Evolutionary conservation across 2,797 vertebrate genomes (phyloP).

Genomic region (Danio tinwini): DNA sequence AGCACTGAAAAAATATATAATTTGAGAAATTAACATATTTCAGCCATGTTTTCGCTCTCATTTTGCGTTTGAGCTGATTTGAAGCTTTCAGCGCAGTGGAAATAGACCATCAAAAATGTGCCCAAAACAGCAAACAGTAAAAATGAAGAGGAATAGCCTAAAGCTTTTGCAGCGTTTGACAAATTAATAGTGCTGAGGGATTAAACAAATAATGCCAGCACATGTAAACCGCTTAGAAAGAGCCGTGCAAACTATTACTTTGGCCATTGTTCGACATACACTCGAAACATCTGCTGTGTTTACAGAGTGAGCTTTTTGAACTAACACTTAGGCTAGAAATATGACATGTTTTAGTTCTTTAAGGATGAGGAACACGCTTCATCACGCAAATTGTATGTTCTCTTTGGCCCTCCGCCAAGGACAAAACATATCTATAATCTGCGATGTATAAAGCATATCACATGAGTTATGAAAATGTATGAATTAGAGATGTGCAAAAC

Average conservation of each 20-base stretch:
- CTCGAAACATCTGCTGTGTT: slow-evolving; percentile 47
- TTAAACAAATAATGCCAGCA: slow-evolving; percentile 75
- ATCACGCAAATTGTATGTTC: slow-evolving; percentile 17
- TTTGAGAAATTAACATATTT: slow-evolving; percentile 81
- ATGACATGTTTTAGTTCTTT: slow-evolving; percentile 3
- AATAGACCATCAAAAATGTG: slow-evolving; percentile 92
- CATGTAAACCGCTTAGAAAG: slow-evolving; percentile 74
- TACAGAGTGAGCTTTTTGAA: slow-evolving; percentile 11
- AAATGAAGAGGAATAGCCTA: slow-evolving; percentile 78
- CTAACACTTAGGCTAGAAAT: slow-evolving; percentile 13
- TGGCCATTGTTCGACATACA: slow-evolving; percentile 57
- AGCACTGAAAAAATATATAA: slow-evolving; percentile 67
- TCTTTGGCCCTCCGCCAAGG: slow-evolving; percentile 13
- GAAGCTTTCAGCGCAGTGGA: slow-evolving; percentile 83
- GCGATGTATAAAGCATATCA: slow-evolving; percentile 15
- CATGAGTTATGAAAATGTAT: slow-evolving; percentile 6
- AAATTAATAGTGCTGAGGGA: slow-evolving; percentile 73
- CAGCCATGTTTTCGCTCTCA: slow-evolving; percentile 70
- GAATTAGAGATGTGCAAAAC: slow-evolving; percentile 2
- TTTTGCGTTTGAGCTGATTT: slow-evolving; percentile 73
- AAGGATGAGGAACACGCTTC: slow-evolving; percentile 8
- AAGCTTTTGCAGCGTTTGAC: slow-evolving; percentile 69
- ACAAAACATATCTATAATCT: not conserved
- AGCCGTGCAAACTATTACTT: slow-evolving; percentile 67
- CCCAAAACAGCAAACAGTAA: slow-evolving; percentile 77